These are phyloP conservation scores for Propithecus perrieri DNA, from an alignment of 2,797 vertebrate genomes.

Conservation along the genomic window DNA sequence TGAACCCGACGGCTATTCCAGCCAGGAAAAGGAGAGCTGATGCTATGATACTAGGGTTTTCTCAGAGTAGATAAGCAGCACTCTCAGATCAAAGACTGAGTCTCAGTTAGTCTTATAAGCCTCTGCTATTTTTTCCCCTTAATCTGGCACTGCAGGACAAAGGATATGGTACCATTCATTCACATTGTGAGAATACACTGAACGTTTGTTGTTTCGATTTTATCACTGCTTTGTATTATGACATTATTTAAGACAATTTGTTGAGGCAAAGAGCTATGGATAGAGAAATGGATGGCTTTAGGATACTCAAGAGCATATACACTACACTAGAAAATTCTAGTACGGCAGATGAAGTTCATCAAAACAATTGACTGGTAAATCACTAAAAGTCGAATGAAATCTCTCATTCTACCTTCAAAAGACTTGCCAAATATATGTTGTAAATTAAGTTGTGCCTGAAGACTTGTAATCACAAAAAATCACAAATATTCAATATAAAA, in stretches of 20 bases:
- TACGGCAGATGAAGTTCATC: not conserved
- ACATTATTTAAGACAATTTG: not conserved
- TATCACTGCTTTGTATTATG: not conserved
- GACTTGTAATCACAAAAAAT: not conserved
- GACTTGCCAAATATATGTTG: not conserved
- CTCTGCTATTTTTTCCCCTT: not conserved
- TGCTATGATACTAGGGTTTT: not conserved
- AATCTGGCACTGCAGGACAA: not conserved
- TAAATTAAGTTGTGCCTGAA: not conserved
- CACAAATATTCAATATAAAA: not conserved
- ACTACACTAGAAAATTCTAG: not conserved
- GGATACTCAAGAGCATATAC: not conserved
- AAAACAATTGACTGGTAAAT: not conserved
- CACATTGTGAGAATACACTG: not conserved
- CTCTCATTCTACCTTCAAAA: not conserved
- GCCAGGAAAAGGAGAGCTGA: not conserved
- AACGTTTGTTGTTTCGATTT: constrained; percentile 2
- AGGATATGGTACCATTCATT: not conserved
- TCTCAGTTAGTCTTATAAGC: not conserved
- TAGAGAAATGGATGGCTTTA: not conserved
- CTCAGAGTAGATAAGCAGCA: not conserved
- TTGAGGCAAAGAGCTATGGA: not conserved
- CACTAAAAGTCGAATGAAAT: not conserved
- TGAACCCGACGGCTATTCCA: not conserved
- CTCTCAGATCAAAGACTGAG: not conserved